Conservation (phyloP, 2,888 invertebrate genomes). For the Cosmopolites sordidus region DNA sequence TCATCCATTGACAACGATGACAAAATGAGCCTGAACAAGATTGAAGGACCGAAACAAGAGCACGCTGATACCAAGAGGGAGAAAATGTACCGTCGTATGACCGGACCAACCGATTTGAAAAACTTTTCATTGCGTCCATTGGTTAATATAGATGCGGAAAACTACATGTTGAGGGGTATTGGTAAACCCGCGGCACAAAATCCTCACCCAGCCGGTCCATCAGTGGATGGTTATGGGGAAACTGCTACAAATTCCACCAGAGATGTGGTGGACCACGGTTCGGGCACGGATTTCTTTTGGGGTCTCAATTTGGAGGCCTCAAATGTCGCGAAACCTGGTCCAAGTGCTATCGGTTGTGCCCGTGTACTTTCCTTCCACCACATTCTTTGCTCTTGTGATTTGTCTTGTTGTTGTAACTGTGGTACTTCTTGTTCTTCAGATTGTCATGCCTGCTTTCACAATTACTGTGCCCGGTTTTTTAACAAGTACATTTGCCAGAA, state of each 20-base stretch:
- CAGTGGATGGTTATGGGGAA: neutral
- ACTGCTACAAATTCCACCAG: constrained; percentile 26
- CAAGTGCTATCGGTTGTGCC: constrained; percentile 43
- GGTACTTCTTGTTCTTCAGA: constrained; percentile 59
- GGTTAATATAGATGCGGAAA: constrained; percentile 52
- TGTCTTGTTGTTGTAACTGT: constrained; percentile 59
- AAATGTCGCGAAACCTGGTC: constrained; percentile 24
- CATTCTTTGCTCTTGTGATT: constrained; percentile 49
- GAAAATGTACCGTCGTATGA: constrained; percentile 45
- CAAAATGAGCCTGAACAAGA: constrained; percentile 42
- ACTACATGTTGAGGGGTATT: constrained; percentile 52
- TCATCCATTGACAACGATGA: constrained; percentile 21
- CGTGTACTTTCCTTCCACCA: constrained; percentile 50
- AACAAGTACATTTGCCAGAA: constrained; percentile 48
- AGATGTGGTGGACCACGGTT: constrained; percentile 32
- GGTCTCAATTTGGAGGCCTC: constrained; percentile 29
- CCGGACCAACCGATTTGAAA: constrained; percentile 43
- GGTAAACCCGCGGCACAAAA: constrained; percentile 36
- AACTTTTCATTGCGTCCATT: constrained; percentile 39
- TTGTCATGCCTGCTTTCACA: constrained; percentile 62
- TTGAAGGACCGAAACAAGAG: constrained; percentile 34
- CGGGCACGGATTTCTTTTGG: constrained; percentile 29
- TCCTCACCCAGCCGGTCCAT: neutral
- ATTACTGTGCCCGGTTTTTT: constrained; percentile 52
- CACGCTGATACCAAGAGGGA: constrained; percentile 22